A percentile compares a stretch with the other conserved stretches of the same genome.
phyloP scores from a whole-genome alignment of 2,113 vertebrate species.

The Cacatua alba region DNA sequence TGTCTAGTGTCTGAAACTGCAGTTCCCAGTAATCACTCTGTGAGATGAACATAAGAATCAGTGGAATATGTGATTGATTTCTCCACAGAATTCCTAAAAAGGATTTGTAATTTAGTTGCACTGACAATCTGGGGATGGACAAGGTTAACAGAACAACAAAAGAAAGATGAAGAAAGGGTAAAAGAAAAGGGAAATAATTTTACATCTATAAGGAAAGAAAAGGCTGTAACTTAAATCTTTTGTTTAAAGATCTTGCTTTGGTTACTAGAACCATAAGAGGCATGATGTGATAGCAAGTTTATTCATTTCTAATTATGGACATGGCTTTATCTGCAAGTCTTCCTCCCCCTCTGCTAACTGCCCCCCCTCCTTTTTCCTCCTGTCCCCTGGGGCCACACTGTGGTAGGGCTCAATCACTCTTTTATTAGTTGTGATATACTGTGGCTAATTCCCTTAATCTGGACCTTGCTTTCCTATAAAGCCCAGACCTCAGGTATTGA shows the following conservation, averaged over 20 bases:
- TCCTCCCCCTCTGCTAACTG: background rate
- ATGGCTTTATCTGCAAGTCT: slow-evolving; percentile 4
- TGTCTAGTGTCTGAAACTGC: background rate
- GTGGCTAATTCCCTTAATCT: slow-evolving; percentile 82
- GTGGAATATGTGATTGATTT: background rate
- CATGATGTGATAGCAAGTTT: slow-evolving; percentile 29
- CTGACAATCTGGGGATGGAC: background rate
- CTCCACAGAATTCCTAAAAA: background rate
- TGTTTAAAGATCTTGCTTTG: background rate
- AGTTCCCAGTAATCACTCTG: background rate
- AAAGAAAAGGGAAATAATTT: background rate
- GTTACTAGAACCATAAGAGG: background rate
- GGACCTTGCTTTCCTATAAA: slow-evolving; percentile 77
- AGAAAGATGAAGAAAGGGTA: background rate
- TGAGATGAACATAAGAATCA: background rate
- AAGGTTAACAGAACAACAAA: background rate
- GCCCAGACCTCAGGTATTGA: slow-evolving; percentile 77
- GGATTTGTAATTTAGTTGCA: background rate
- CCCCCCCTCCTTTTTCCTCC: background rate
- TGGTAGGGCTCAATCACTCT: slow-evolving; percentile 69
- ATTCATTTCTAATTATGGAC: slow-evolving; percentile 20
- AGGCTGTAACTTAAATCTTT: background rate
- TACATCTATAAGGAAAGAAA: background rate
- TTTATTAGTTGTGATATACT: slow-evolving; percentile 79
- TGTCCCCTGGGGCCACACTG: slow-evolving; percentile 62